Conservation (phyloP, 1,140 invertebrate species). For the Drusus annulatus region DNA sequence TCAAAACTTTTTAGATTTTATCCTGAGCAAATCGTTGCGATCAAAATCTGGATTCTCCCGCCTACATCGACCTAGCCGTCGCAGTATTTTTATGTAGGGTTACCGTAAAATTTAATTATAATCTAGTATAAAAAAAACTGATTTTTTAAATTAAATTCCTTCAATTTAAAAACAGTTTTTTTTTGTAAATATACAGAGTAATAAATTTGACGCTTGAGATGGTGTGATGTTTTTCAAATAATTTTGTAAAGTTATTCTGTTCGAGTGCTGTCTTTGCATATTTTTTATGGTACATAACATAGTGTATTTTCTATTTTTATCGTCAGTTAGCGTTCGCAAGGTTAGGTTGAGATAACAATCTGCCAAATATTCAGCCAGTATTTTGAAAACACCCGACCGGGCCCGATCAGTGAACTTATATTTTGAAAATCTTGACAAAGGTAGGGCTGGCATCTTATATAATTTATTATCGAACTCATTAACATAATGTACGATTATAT, state of each 20-base stretch:
- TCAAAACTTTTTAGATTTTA: too few species aligned
- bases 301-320: conserved; percentile 33
- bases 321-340: not conserved
- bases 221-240: not conserved
- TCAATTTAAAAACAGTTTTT: too few species aligned
- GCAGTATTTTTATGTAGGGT: too few species aligned
- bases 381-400: conserved; percentile 27
- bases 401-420: not conserved
- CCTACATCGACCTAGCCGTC: too few species aligned
- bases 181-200: too few species aligned
- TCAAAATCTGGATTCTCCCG: too few species aligned
- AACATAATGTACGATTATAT: not conserved
- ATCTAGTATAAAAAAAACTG: too few species aligned
- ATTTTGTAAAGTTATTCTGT: not conserved
- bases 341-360: conserved; percentile 19
- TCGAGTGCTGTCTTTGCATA: too few species aligned
- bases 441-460: not conserved
- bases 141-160: too few species aligned
- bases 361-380: conserved; percentile 17
- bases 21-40: too few species aligned
- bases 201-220: not conserved
- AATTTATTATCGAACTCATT: not conserved
- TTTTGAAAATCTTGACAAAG: not conserved
- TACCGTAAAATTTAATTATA: too few species aligned
- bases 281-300: not conserved